Percentiles rank a stretch among this genome's conserved stretches.
phyloP scores from a whole-genome alignment of 2,113 vertebrate species.

The Scalopus aquaticus region DNA sequence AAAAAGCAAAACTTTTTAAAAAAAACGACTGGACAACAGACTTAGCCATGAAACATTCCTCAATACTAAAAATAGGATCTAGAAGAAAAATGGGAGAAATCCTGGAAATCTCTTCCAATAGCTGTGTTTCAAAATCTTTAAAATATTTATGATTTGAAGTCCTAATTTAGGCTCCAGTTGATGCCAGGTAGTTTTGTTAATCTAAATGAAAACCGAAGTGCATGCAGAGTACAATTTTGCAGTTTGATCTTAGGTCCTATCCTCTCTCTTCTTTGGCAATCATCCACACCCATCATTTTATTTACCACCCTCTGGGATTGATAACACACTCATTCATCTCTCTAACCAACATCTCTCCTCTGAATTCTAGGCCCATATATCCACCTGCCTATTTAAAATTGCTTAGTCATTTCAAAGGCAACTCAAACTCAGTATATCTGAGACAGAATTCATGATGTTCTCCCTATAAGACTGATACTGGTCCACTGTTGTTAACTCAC shows the following conservation, averaged over 20 bases:
- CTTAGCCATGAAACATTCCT: background rate
- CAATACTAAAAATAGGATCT: background rate
- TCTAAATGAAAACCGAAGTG: slow-evolving; percentile 19
- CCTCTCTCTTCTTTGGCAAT: background rate
- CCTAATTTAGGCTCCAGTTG: background rate
- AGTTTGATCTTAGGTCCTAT: background rate
- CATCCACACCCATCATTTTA: background rate
- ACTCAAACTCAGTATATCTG: slow-evolving; percentile 2
- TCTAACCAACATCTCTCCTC: background rate
- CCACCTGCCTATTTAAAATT: slow-evolving; percentile 32
- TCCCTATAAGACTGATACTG: background rate
- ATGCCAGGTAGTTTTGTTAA: slow-evolving; percentile 13
- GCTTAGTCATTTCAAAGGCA: background rate
- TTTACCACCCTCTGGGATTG: background rate
- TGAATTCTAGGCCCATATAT: background rate
- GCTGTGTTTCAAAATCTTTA: slow-evolving; percentile 33
- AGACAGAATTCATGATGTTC: slow-evolving; percentile 2
- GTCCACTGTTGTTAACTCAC: background rate
- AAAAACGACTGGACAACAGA: background rate
- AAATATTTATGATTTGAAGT: slow-evolving; percentile 33
- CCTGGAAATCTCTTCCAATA: background rate
- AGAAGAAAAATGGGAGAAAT: slow-evolving; percentile 27
- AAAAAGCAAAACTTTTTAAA: background rate
- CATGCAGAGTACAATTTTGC: background rate
- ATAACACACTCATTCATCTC: background rate